These are phyloP conservation scores for Drosophila limbata DNA, from an alignment of 2,888 invertebrate species.

Conservation along the genomic window DNA sequence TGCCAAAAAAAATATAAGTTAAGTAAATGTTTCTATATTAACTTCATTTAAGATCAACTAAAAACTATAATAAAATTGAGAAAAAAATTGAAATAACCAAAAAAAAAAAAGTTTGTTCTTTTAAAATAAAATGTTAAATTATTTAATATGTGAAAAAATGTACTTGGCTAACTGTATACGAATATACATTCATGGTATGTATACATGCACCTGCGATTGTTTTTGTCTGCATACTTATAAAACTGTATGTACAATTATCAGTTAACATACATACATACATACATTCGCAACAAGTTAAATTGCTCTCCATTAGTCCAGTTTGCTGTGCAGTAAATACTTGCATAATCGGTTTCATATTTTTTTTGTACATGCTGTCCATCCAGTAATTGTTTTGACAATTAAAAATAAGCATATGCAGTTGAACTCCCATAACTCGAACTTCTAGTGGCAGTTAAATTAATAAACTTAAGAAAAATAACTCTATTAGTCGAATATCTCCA, in stretches of 20 bases:
- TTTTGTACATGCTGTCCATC: neutral
- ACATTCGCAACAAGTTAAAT: conserved; percentile 17
- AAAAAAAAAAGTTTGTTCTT: no score
- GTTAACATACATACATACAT: neutral
- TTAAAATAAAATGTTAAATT: neutral
- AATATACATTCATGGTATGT: conserved; percentile 4
- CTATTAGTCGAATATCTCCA: no score
- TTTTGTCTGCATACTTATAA: neutral
- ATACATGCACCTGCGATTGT: neutral
- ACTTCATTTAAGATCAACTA: neutral
- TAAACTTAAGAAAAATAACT: no score
- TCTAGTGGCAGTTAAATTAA: no score
- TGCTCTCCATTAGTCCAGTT: neutral
- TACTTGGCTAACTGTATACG: conserved; percentile 1
- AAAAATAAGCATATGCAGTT: neutral
- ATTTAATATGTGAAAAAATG: neutral
- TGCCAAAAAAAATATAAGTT: no score
- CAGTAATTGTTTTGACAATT: neutral
- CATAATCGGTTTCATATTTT: neutral
- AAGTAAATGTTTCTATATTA: neutral
- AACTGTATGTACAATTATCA: neutral
- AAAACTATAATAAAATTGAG: neutral
- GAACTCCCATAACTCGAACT: no score
- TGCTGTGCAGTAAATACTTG: neutral
- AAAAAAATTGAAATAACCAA: neutral